Percentiles rank a stretch among this genome's conserved stretches.
phyloP scores from a whole-genome alignment of 2,113 vertebrate species.

The Nerophis ophidion region DNA sequence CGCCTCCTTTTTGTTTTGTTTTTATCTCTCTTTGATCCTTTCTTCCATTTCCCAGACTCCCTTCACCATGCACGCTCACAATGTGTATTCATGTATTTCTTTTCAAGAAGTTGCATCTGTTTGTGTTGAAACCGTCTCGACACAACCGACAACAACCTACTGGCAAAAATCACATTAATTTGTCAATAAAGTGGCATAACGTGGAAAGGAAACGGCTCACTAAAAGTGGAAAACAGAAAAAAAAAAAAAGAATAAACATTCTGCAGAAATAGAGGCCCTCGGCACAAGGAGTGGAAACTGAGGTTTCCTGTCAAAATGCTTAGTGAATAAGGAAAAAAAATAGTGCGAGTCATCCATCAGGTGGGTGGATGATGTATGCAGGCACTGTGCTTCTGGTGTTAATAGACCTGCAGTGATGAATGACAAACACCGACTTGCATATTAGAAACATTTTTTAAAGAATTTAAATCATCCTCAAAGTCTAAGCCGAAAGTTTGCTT shows the following conservation, averaged over 20 bases:
- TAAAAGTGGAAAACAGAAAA: not conserved
- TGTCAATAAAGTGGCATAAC: conserved; percentile 1
- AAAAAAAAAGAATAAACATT: not conserved
- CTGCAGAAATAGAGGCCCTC: conserved; percentile 28
- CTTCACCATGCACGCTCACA: not conserved
- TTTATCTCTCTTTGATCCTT: conserved; percentile 1
- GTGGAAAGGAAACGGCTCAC: conserved; percentile 15
- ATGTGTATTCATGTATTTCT: not conserved
- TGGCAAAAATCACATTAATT: not conserved
- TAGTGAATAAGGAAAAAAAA: conserved; percentile 39
- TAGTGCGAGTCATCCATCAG: conserved; percentile 38
- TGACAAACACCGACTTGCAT: too few relatives aligned
- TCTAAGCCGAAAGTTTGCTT: too few relatives aligned
- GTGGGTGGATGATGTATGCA: conserved; percentile 10
- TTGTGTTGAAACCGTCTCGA: conserved; percentile 16
- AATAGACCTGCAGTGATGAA: conserved; percentile 43
- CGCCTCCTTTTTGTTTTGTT: conserved; percentile 21
- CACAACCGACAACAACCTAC: too few relatives aligned
- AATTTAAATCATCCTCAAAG: too few relatives aligned
- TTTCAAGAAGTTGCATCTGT: not conserved
- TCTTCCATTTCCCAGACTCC: conserved; percentile 4
- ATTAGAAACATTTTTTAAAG: too few relatives aligned
- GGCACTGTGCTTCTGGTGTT: conserved; percentile 41
- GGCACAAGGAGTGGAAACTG: conserved; percentile 69
- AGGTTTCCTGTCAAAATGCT: conserved; percentile 74